Conservation (phyloP, 2,797 vertebrate species). For the Myotis findleyi region DNA sequence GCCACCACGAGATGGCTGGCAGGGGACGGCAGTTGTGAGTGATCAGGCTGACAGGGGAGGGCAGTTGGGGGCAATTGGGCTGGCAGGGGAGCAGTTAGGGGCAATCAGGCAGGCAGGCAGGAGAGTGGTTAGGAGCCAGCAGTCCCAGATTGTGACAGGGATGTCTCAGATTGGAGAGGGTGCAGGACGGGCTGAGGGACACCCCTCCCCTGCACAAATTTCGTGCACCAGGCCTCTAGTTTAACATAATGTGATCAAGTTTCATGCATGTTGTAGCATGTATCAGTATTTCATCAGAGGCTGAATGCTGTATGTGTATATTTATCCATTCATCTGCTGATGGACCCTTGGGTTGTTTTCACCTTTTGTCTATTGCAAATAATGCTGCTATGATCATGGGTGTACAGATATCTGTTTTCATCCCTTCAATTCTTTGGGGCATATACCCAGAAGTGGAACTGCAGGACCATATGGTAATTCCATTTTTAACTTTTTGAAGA, state of each 20-base stretch:
- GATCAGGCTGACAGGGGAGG: too few relatives aligned
- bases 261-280: background rate
- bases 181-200: too few relatives aligned
- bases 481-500: background rate
- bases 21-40: too few relatives aligned
- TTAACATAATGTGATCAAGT: background rate
- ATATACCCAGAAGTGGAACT: background rate
- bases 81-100: too few relatives aligned
- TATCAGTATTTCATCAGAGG: background rate
- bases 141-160: too few relatives aligned
- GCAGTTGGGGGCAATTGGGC: too few relatives aligned
- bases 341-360: background rate
- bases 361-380: background rate
- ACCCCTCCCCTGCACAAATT: too few relatives aligned
- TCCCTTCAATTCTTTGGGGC: background rate
- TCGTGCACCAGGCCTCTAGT: too few relatives aligned
- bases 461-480: background rate
- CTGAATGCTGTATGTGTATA: rapidly evolving
- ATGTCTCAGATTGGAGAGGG: too few relatives aligned
- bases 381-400: background rate
- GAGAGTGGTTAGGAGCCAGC: too few relatives aligned
- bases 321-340: background rate
- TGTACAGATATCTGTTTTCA: background rate
- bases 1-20: too few relatives aligned
- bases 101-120: too few relatives aligned